These are phyloP conservation scores for Cossypha niveicapilla DNA, from an alignment of 2,797 vertebrate species.

Conservation along the genomic window DNA sequence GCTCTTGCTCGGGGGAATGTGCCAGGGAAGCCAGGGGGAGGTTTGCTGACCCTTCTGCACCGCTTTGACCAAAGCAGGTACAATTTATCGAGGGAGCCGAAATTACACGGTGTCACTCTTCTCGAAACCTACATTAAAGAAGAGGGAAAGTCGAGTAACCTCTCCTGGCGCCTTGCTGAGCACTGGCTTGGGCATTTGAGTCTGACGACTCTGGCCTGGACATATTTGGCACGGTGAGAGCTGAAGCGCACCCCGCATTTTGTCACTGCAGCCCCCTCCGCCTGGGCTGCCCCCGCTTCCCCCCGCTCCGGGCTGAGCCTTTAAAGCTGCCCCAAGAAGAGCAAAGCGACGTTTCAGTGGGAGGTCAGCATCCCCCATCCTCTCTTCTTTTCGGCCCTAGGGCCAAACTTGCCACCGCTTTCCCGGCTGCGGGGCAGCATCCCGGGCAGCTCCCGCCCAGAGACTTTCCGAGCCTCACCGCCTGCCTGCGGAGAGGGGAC, in stretches of 20 bases:
- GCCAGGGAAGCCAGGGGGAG: not conserved
- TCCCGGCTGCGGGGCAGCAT: not conserved
- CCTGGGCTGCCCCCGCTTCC: not conserved
- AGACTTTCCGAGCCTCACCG: not conserved
- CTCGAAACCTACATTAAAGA: slow-evolving; percentile 7
- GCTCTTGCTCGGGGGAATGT: not conserved
- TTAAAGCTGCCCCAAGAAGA: not conserved
- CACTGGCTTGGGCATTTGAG: not conserved
- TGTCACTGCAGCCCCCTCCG: no score
- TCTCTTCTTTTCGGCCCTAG: not conserved
- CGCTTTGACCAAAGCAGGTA: slow-evolving; percentile 21
- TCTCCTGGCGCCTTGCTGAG: not conserved
- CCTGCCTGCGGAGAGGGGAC: not conserved
- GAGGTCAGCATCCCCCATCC: not conserved
- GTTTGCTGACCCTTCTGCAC: not conserved
- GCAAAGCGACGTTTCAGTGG: not conserved
- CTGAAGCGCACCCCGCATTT: not conserved
- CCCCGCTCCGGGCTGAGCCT: not conserved
- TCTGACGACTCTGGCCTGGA: not conserved
- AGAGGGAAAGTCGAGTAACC: not conserved
- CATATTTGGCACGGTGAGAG: fast-evolving
- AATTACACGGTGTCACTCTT: not conserved
- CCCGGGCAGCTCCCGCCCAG: not conserved
- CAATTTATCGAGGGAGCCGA: not conserved
- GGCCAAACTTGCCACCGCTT: not conserved